phyloP scores from a whole-genome alignment of 2,888 invertebrate species.

The Trichopoda pennipes region DNA sequence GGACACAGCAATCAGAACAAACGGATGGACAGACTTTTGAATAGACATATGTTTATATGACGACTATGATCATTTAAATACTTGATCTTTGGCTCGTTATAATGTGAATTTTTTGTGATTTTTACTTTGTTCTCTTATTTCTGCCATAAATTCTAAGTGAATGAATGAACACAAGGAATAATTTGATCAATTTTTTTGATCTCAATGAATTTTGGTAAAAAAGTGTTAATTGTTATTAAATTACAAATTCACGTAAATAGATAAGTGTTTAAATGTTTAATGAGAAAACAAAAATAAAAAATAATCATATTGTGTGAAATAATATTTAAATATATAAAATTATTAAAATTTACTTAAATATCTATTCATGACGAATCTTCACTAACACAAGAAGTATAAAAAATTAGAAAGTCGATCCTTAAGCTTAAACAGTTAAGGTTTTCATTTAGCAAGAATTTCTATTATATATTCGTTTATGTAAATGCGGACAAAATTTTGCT shows the following conservation, averaged over 20 bases:
- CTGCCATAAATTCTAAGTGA: slow-evolving; percentile 69
- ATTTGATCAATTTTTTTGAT: slow-evolving; percentile 70
- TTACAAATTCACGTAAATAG: slow-evolving; percentile 46
- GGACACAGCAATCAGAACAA: background rate
- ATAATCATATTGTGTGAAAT: slow-evolving; percentile 35
- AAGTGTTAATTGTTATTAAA: slow-evolving; percentile 66
- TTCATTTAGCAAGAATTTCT: too few species aligned
- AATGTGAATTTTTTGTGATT: background rate
- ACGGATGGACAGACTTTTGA: slow-evolving; percentile 17
- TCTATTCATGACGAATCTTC: background rate
- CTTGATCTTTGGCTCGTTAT: slow-evolving; percentile 38
- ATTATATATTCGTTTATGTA: too few species aligned
- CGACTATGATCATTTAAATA: slow-evolving; percentile 54
- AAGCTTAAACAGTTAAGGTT: too few species aligned
- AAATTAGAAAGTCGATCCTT: too few species aligned
- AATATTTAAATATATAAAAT: slow-evolving; percentile 14
- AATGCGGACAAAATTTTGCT: too few species aligned
- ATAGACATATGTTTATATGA: slow-evolving; percentile 49
- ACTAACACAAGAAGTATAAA: background rate
- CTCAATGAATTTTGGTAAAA: slow-evolving; percentile 70
- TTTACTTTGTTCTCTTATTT: slow-evolving; percentile 40
- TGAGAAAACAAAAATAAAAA: background rate
- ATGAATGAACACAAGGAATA: slow-evolving; percentile 40
- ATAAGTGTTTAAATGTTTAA: slow-evolving; percentile 36
- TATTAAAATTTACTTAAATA: background rate